These are phyloP conservation scores for Drosophila tropicalis DNA, from an alignment of 1,140 invertebrate genomes.

Conservation along the genomic window DNA sequence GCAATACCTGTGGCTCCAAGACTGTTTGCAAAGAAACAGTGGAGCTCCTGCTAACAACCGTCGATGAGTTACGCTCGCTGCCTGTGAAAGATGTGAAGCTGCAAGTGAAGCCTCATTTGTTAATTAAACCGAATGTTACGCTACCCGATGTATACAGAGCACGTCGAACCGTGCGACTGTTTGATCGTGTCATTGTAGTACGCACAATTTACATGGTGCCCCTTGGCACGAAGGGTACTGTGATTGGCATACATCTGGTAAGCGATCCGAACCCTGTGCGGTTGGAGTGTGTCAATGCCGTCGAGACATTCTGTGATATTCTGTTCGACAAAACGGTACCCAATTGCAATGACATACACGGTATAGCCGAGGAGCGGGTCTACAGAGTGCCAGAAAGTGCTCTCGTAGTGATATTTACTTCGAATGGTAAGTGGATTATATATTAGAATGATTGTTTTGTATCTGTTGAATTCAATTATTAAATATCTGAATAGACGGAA, in stretches of 20 bases:
- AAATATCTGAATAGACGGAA: not conserved
- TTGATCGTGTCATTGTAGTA: constrained; percentile 93
- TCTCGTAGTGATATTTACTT: constrained; percentile 47
- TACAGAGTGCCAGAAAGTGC: constrained; percentile 71
- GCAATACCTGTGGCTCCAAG: constrained; percentile 87
- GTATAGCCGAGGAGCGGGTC: constrained; percentile 70
- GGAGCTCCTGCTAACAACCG: constrained; percentile 85
- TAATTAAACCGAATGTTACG: constrained; percentile 87
- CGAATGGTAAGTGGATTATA: constrained; percentile 26
- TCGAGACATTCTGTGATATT: constrained; percentile 73
- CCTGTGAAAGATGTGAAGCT: constrained; percentile 86
- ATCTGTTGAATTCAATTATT: not conserved
- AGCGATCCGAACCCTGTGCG: constrained; percentile 78
- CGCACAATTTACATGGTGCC: constrained; percentile 89
- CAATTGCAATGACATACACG: constrained; percentile 69
- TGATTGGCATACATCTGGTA: constrained; percentile 88
- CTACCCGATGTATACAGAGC: constrained; percentile 64
- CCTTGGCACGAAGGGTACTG: constrained; percentile 91
- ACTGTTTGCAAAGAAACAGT: constrained; percentile 89
- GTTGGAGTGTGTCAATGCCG: constrained; percentile 65
- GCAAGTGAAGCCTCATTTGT: constrained; percentile 91
- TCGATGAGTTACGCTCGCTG: constrained; percentile 84
- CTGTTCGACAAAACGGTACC: constrained; percentile 68
- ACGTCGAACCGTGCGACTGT: constrained; percentile 87
- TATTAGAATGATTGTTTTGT: not conserved